These are phyloP conservation scores for Elaeidobius kamerunicus DNA, from an alignment of 2,888 invertebrate genomes.

Conservation along the genomic window DNA sequence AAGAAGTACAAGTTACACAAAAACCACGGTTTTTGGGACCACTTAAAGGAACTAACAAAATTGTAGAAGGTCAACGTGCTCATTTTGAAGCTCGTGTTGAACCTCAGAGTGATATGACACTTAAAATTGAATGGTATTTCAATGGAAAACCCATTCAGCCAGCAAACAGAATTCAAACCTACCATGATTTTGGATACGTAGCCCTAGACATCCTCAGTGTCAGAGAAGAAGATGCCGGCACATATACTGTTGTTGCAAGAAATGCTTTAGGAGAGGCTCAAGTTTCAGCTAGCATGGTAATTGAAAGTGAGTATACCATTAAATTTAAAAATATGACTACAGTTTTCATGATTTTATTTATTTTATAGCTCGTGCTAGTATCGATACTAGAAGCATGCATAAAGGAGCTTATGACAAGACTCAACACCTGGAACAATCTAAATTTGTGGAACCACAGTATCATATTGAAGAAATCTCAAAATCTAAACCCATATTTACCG, in stretches of 20 bases:
- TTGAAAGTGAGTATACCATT: slow-evolving; percentile 72
- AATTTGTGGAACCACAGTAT: slow-evolving; percentile 83
- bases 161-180: slow-evolving; percentile 89
- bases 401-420: slow-evolving; percentile 84
- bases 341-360: slow-evolving; percentile 9
- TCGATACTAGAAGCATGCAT: slow-evolving; percentile 90
- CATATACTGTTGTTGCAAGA: slow-evolving; percentile 89
- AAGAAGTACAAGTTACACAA: slow-evolving; percentile 71
- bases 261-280: slow-evolving; percentile 90
- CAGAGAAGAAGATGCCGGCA: slow-evolving; percentile 87
- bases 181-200: slow-evolving; percentile 96
- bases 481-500: slow-evolving; percentile 91
- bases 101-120: slow-evolving; percentile 89
- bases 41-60: slow-evolving; percentile 88
- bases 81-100: slow-evolving; percentile 95
- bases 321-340: neutral
- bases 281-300: slow-evolving; percentile 77
- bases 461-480: slow-evolving; percentile 90
- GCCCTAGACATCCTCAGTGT: slow-evolving; percentile 93
- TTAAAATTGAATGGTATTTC: slow-evolving; percentile 96
- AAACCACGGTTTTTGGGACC: slow-evolving; percentile 86
- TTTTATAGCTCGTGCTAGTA: slow-evolving; percentile 73
- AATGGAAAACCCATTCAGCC: slow-evolving; percentile 88
- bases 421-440: slow-evolving; percentile 78
- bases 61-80: slow-evolving; percentile 89